A percentile compares a stretch with the other conserved stretches of the same genome.
phyloP scores from a whole-genome alignment of 2,888 invertebrate genomes.

The Luffia ferchaultella region DNA sequence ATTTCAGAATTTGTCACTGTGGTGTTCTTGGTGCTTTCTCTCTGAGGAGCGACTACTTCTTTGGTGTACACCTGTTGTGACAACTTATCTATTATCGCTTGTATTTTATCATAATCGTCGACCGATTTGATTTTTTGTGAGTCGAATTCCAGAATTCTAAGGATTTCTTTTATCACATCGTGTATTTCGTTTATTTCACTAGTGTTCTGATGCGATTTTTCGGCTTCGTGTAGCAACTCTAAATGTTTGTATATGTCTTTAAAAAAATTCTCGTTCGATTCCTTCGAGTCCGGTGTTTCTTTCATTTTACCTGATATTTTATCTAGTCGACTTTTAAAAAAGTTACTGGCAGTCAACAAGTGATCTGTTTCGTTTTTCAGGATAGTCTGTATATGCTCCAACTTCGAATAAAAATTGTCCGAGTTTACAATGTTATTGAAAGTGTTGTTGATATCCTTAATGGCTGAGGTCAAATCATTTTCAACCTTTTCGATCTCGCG shows the following conservation, averaged over 20 bases:
- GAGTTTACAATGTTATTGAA: slow-evolving; percentile 19
- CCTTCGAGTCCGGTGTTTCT: slow-evolving; percentile 20
- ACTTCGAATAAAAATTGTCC: slow-evolving; percentile 10
- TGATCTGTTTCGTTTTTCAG: slow-evolving; percentile 28
- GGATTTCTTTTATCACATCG: slow-evolving; percentile 26
- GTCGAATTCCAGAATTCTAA: slow-evolving; percentile 22
- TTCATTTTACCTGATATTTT: slow-evolving; percentile 29
- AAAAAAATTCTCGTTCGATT: slow-evolving; percentile 16
- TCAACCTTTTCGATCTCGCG: background rate
- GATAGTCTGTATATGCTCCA: slow-evolving; percentile 21
- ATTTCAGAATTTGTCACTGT: background rate
- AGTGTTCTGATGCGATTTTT: slow-evolving; percentile 21
- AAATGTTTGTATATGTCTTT: slow-evolving; percentile 30
- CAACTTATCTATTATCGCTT: slow-evolving; percentile 23
- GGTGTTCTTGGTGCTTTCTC: background rate
- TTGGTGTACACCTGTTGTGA: slow-evolving; percentile 16
- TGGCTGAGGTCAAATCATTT: slow-evolving; percentile 18
- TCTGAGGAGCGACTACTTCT: background rate
- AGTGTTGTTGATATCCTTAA: slow-evolving; percentile 19
- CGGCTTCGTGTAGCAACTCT: slow-evolving; percentile 27
- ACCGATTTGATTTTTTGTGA: slow-evolving; percentile 6
- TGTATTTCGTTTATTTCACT: slow-evolving; percentile 29
- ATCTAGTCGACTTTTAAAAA: slow-evolving; percentile 30
- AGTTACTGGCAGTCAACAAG: slow-evolving; percentile 26
- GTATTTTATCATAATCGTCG: slow-evolving; percentile 24